A percentile compares a stretch with the other conserved stretches of the same genome.
Conservation (phyloP, 2,113 vertebrate species). For the Onychostruthus taczanowskii region DNA sequence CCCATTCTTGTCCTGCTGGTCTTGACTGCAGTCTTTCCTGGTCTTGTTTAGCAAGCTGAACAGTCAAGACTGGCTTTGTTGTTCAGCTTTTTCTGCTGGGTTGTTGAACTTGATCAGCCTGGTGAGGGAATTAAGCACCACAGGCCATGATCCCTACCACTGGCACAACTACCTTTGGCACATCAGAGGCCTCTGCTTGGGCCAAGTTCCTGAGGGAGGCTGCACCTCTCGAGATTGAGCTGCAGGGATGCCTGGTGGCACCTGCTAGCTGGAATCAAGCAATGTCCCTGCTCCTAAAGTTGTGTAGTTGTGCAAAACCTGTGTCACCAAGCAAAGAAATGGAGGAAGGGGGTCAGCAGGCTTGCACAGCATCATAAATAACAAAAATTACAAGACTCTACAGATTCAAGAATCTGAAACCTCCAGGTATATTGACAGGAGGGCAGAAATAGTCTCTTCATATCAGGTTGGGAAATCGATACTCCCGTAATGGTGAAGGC, state of each 20-base stretch:
- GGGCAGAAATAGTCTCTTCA: neutral
- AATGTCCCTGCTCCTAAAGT: neutral
- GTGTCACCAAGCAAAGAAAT: neutral
- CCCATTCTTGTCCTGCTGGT: neutral
- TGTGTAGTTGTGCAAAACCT: neutral
- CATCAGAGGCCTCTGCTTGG: neutral
- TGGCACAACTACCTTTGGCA: neutral
- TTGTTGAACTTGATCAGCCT: neutral
- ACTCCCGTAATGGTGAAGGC: accelerated
- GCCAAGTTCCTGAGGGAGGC: neutral
- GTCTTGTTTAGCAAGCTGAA: neutral
- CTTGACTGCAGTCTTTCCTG: neutral
- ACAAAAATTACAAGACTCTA: neutral
- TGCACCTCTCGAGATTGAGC: neutral
- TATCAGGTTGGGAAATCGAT: neutral
- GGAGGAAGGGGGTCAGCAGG: neutral
- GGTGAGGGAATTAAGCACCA: neutral
- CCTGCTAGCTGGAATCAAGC: neutral
- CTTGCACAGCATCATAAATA: neutral
- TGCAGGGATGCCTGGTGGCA: neutral
- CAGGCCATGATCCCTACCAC: neutral
- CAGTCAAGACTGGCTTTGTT: neutral
- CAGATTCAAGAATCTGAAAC: neutral
- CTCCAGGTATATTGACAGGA: neutral
- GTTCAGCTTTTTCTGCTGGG: neutral